phyloP scores from a whole-genome alignment of 2,113 vertebrate species.

The Phrynosoma blainvillii region DNA sequence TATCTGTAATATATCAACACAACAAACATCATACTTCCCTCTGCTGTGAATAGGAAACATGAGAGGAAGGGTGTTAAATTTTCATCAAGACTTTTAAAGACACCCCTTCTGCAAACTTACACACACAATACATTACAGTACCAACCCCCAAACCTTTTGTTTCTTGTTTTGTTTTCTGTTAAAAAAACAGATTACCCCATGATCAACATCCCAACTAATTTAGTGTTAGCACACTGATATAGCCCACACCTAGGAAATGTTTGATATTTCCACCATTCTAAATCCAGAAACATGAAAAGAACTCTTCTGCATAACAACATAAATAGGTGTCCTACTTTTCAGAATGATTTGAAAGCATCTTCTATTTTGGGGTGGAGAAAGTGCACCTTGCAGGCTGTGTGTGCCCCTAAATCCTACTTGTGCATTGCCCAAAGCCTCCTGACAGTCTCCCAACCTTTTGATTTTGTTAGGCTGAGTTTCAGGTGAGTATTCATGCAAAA shows the following conservation, averaged over 20 bases:
- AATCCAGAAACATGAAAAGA: neutral
- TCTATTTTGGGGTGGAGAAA: no score
- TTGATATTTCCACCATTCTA: neutral
- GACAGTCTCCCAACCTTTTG: no score
- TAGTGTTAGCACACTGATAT: neutral
- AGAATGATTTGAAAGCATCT: no score
- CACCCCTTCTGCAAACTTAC: neutral
- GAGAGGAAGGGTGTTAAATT: neutral
- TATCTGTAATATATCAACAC: neutral
- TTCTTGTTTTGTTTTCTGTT: neutral
- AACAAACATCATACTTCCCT: neutral
- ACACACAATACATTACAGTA: neutral
- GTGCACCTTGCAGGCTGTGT: no score
- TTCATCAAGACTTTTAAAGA: neutral
- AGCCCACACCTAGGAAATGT: neutral
- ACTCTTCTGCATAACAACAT: neutral
- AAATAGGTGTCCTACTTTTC: no score
- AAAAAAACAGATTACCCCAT: neutral
- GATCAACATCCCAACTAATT: neutral
- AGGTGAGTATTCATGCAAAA: no score
- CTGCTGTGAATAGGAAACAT: neutral
- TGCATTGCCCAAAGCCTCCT: no score
- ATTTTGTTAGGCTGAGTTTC: no score
- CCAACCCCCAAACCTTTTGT: no score
- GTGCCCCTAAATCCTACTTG: no score